A percentile compares a stretch with the other conserved stretches of the same genome.
Conservation (phyloP, 2,113 vertebrate species). For the Glaucomys volans region DNA sequence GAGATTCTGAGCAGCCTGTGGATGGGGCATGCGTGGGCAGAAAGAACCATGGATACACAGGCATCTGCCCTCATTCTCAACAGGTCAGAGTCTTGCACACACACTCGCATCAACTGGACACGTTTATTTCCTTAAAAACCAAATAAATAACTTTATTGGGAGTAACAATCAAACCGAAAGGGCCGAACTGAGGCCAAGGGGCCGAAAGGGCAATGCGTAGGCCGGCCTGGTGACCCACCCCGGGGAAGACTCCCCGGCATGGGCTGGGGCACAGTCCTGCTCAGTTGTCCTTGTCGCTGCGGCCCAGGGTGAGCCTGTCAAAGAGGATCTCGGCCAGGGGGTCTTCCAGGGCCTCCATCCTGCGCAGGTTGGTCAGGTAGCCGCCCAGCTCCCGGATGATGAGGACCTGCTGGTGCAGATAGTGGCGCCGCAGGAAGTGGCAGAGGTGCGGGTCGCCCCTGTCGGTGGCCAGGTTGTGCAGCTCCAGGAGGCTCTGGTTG, state of each 20-base stretch:
- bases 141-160: slow-evolving; percentile 48
- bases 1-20: neutral
- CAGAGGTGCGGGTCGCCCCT: neutral
- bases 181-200: neutral
- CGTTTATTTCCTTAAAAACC: neutral
- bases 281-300: neutral
- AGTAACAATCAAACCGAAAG: neutral
- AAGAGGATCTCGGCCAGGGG: fast-evolving
- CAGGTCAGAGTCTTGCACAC: neutral
- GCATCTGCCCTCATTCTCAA: neutral
- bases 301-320: neutral
- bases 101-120: neutral
- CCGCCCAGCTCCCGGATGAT: neutral
- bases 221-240: neutral
- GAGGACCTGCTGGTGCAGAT: neutral
- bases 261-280: neutral
- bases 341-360: fast-evolving
- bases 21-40: neutral
- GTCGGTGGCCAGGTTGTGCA: neutral
- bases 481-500: neutral
- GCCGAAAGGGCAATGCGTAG: fast-evolving
- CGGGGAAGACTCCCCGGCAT: too few species aligned
- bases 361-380: neutral
- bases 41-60: neutral
- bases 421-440: neutral